A percentile compares a stretch with the other conserved stretches of the same genome.
Evolutionary conservation across 2,797 vertebrate species (phyloP).

Genomic region (Labroides dimidiatus): DNA sequence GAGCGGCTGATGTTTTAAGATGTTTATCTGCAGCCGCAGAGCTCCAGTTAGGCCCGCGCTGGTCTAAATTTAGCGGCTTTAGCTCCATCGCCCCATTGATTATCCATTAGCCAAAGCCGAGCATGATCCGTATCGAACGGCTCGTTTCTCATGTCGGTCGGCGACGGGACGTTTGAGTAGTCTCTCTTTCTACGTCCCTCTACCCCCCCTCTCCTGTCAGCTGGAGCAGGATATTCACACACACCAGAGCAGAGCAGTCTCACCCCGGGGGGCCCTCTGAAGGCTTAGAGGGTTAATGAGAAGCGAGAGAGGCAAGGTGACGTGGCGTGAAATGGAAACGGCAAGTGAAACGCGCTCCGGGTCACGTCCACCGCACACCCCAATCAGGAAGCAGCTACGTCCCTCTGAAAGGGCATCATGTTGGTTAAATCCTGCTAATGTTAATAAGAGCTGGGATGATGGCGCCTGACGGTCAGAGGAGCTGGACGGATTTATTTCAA

Average conservation of each 20-base stretch:
- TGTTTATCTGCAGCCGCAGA: slow-evolving; percentile 31
- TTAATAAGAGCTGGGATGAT: slow-evolving; percentile 50
- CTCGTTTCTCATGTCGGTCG: slow-evolving; percentile 20
- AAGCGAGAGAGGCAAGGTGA: slow-evolving; percentile 66
- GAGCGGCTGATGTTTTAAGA: slow-evolving; percentile 20
- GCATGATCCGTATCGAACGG: slow-evolving; percentile 34
- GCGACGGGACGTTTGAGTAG: neutral
- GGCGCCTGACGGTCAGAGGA: neutral
- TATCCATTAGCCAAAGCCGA: slow-evolving; percentile 48
- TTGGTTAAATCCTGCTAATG: slow-evolving; percentile 57
- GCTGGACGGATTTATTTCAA: slow-evolving; percentile 28
- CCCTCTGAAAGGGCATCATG: slow-evolving; percentile 49
- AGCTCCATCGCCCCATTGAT: slow-evolving; percentile 49
- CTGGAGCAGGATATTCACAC: slow-evolving; percentile 32
- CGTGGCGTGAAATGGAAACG: slow-evolving; percentile 73
- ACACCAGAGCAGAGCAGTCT: slow-evolving; percentile 25
- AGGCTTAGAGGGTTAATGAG: slow-evolving; percentile 72
- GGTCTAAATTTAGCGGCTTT: slow-evolving; percentile 53
- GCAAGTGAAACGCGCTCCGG: slow-evolving; percentile 49
- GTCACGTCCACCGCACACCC: slow-evolving; percentile 44
- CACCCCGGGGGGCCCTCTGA: slow-evolving; percentile 9
- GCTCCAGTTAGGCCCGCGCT: neutral
- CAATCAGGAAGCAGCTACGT: slow-evolving; percentile 45
- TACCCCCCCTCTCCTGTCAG: slow-evolving; percentile 38
- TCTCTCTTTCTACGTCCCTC: neutral